These are phyloP conservation scores for Myoxocephalus aenaeus DNA, from an alignment of 2,797 vertebrate genomes.

Conservation along the genomic window DNA sequence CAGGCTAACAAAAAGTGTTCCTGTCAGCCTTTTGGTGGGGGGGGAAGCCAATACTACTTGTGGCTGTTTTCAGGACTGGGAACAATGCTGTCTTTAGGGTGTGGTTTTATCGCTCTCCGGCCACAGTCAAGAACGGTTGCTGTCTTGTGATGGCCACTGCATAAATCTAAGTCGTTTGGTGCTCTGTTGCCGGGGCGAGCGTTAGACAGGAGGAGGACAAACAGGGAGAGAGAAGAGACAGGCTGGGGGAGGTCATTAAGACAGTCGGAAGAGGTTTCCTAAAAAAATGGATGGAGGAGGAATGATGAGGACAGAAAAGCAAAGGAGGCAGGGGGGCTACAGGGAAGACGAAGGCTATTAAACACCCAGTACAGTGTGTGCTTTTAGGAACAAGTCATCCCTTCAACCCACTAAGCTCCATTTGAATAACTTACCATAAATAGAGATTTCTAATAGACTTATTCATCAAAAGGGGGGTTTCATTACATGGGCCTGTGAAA, in stretches of 20 bases:
- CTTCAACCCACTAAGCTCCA: constrained; percentile 61
- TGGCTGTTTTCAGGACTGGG: constrained; percentile 70
- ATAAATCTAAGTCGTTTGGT: constrained; percentile 79
- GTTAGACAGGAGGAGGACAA: constrained; percentile 55
- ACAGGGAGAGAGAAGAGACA: constrained; percentile 35
- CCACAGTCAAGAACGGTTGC: constrained; percentile 75
- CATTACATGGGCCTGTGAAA: constrained; percentile 68
- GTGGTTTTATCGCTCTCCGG: constrained; percentile 76
- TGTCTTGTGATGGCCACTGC: constrained; percentile 77
- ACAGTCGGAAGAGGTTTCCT: constrained; percentile 30
- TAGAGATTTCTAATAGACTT: constrained; percentile 78
- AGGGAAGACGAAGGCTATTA: constrained; percentile 58
- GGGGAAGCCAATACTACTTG: constrained; percentile 67
- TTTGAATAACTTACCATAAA: constrained; percentile 82
- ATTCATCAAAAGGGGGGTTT: constrained; percentile 71
- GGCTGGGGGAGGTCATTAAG: constrained; percentile 44
- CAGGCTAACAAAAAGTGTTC: constrained; percentile 6
- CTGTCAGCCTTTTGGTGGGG: constrained; percentile 2
- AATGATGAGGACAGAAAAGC: constrained; percentile 44
- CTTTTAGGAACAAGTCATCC: constrained; percentile 73
- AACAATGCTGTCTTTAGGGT: constrained; percentile 78
- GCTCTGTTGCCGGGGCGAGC: constrained; percentile 45
- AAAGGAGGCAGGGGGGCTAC: constrained; percentile 9
- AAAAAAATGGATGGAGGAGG: constrained; percentile 44
- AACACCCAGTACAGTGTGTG: constrained; percentile 76